phyloP scores from a whole-genome alignment of 2,113 vertebrate genomes.

The Pachypanchax playfairii region DNA sequence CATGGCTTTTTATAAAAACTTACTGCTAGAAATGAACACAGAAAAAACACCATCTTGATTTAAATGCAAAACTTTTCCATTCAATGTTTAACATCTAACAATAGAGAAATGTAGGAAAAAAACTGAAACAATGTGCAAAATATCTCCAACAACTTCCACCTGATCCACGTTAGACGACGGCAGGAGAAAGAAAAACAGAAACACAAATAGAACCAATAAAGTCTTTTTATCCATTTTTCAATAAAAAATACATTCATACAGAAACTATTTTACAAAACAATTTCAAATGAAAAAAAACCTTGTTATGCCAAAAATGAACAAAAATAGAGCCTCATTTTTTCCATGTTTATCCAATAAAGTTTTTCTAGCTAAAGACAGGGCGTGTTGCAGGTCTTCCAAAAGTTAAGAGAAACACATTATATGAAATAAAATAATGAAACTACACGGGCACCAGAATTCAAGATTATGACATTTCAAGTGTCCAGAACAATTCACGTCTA shows the following conservation, averaged over 20 bases:
- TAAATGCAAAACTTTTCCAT: too few relatives aligned
- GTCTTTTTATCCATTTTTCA: conserved; percentile 92
- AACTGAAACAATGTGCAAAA: conserved; percentile 4
- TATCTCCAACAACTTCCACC: conserved; percentile 18
- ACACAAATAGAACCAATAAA: conserved; percentile 84
- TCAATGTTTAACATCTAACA: rapidly evolving
- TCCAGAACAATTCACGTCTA: conserved; percentile 57
- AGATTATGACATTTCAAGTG: conserved; percentile 59
- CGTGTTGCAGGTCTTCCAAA: conserved; percentile 47
- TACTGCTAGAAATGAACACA: too few relatives aligned
- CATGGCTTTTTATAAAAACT: too few relatives aligned
- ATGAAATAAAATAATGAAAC: conserved; percentile 25
- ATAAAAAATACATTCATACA: conserved; percentile 99
- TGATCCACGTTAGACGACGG: background rate
- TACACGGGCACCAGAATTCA: conserved; percentile 53
- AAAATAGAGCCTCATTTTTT: conserved; percentile 80
- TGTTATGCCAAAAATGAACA: conserved; percentile 97
- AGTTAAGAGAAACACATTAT: conserved; percentile 28
- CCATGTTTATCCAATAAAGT: conserved; percentile 82
- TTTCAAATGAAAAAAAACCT: conserved; percentile 92
- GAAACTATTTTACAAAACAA: conserved; percentile 99
- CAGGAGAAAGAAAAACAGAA: conserved; percentile 38
- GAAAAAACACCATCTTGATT: too few relatives aligned
- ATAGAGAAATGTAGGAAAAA: background rate
- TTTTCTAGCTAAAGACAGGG: conserved; percentile 64